Evolutionary conservation across 2,797 vertebrate genomes (phyloP).

Genomic region (Yasuhikotakia modesta): DNA sequence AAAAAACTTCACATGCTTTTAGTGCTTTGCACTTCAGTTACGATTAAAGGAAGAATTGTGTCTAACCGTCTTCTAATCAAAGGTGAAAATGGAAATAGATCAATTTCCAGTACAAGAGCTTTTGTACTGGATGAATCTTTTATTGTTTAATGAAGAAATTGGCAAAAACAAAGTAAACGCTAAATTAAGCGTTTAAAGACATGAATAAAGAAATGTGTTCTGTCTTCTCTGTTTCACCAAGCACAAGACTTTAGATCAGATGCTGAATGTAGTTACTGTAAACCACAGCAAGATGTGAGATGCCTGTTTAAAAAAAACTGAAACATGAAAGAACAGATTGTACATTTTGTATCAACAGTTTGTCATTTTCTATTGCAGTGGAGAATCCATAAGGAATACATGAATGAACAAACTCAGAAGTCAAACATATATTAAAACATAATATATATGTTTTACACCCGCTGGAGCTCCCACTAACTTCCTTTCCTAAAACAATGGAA

Average conservation of each 20-base stretch:
- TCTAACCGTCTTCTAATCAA: not conserved
- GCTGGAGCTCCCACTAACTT: slow-evolving; percentile 15
- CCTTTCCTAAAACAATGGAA: slow-evolving; percentile 2
- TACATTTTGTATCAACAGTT: slow-evolving; percentile 46
- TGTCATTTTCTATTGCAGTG: slow-evolving; percentile 75
- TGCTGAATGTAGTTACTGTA: not conserved
- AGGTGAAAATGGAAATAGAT: not conserved
- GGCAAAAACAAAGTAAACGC: not conserved
- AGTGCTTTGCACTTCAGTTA: not conserved
- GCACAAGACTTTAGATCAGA: not conserved
- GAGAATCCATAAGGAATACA: slow-evolving; percentile 58
- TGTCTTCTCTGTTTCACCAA: too few species aligned
- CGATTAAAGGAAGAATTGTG: not conserved
- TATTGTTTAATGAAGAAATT: not conserved
- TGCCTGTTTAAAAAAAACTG: not conserved
- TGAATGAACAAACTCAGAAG: slow-evolving; percentile 74
- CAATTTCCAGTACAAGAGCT: not conserved
- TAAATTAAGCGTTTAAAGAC: too few species aligned
- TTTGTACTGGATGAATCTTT: not conserved
- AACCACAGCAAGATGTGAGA: not conserved
- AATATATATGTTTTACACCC: slow-evolving; percentile 35
- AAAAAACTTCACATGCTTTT: not conserved
- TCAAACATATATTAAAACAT: too few species aligned
- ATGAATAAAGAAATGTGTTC: not conserved
- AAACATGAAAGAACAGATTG: slow-evolving; percentile 19